These are phyloP conservation scores for Hyposmocoma kahamanoa DNA, from an alignment of 1,140 invertebrate species.

Conservation along the genomic window DNA sequence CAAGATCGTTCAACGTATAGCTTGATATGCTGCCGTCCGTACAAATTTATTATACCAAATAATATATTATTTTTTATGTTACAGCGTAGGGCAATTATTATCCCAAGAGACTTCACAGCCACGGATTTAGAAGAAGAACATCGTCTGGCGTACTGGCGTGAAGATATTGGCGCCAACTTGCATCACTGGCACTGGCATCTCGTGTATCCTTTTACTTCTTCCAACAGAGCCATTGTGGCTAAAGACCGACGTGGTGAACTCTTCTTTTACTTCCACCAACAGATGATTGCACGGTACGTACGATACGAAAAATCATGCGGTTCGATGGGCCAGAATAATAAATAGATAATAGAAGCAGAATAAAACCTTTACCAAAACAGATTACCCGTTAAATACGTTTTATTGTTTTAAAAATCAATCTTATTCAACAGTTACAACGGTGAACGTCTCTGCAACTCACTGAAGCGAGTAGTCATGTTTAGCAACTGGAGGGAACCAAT, in stretches of 20 bases:
- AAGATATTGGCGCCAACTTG: slow-evolving; percentile 78
- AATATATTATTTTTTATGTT: too few species aligned
- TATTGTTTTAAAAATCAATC: too few species aligned
- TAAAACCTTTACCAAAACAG: too few species aligned
- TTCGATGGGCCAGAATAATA: too few species aligned
- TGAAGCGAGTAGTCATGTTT: slow-evolving; percentile 70
- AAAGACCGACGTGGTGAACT: slow-evolving; percentile 82
- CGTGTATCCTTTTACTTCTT: slow-evolving; percentile 75
- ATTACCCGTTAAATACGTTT: too few species aligned
- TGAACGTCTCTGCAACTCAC: slow-evolving; percentile 74
- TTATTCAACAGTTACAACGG: slow-evolving; percentile 76
- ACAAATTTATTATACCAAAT: too few species aligned
- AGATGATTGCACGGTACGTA: slow-evolving; percentile 74
- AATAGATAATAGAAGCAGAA: too few species aligned
- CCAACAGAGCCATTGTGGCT: slow-evolving; percentile 68
- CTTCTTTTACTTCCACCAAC: slow-evolving; percentile 84
- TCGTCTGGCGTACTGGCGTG: slow-evolving; percentile 79
- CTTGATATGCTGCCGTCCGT: too few species aligned
- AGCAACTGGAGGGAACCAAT: slow-evolving; percentile 72
- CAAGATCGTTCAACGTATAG: too few species aligned
- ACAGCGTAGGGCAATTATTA: slow-evolving; percentile 74
- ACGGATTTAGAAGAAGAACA: slow-evolving; percentile 79
- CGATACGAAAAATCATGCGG: too few species aligned
- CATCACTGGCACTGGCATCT: slow-evolving; percentile 87
- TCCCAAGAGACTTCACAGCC: slow-evolving; percentile 79